These are phyloP conservation scores for Halcyon chelicuti DNA, from an alignment of 2,797 vertebrate species.

Conservation along the genomic window DNA sequence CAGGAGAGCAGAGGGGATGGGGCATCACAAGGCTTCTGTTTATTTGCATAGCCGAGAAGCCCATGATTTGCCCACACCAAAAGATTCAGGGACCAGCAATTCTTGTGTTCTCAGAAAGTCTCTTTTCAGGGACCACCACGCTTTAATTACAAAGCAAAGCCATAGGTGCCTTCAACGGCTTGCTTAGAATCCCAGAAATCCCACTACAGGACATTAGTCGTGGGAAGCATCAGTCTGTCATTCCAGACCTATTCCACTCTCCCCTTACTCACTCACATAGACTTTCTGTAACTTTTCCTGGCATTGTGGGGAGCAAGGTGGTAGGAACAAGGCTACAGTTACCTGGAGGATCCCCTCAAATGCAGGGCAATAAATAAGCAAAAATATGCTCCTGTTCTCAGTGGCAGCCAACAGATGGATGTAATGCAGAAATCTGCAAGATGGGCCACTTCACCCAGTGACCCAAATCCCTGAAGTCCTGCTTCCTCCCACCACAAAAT, in stretches of 20 bases:
- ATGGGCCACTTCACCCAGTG: background rate
- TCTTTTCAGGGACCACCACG: background rate
- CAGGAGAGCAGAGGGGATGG: constrained; percentile 41
- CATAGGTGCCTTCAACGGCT: background rate
- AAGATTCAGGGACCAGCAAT: background rate
- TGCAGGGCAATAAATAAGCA: background rate
- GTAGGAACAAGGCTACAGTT: background rate
- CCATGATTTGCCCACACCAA: background rate
- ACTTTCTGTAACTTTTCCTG: background rate
- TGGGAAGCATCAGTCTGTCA: background rate
- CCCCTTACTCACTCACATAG: background rate
- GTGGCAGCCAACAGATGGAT: background rate
- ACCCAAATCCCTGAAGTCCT: background rate
- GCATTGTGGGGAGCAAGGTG: background rate
- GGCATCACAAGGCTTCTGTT: background rate
- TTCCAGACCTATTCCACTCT: background rate
- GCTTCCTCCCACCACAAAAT: background rate
- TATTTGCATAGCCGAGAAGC: background rate
- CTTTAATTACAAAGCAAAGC: background rate
- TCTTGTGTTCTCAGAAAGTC: background rate
- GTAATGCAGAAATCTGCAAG: background rate
- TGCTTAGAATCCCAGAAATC: background rate
- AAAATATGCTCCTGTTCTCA: background rate
- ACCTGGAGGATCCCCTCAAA: background rate
- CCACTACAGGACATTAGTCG: background rate